These are phyloP conservation scores for Odocoileus virginianus DNA, from an alignment of 2,113 vertebrate genomes.

Conservation along the genomic window DNA sequence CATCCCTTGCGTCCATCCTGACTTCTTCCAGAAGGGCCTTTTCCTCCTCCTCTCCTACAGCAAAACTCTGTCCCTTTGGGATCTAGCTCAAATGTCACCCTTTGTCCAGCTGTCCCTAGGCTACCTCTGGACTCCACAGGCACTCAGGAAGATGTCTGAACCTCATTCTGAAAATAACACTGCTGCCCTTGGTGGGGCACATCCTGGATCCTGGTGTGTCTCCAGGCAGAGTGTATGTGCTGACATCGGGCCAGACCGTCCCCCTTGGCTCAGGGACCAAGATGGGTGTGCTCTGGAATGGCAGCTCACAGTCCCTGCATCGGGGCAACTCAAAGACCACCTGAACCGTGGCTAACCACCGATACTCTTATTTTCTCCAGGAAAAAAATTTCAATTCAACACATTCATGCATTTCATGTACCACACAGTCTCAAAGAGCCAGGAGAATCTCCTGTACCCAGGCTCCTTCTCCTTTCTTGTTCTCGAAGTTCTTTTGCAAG, in stretches of 20 bases:
- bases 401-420: fast-evolving
- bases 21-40: neutral
- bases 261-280: neutral
- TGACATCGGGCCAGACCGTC: fast-evolving
- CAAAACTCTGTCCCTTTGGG: neutral
- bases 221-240: fast-evolving
- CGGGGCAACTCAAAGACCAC: neutral
- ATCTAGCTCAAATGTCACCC: neutral
- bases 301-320: too few species aligned
- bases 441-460: fast-evolving
- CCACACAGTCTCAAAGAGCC: neutral
- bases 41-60: neutral
- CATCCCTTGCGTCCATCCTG: neutral
- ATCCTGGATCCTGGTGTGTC: fast-evolving
- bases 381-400: neutral
- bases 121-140: too few species aligned
- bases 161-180: neutral
- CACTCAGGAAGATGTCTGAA: fast-evolving
- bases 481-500: too few species aligned
- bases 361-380: neutral
- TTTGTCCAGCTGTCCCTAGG: neutral
- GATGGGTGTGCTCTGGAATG: fast-evolving
- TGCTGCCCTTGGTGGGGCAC: neutral
- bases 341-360: fast-evolving
- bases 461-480: neutral